A percentile compares a stretch with the other conserved stretches of the same genome.
Conservation (phyloP, 2,888 invertebrate species). For the Drosophila algonquin region DNA sequence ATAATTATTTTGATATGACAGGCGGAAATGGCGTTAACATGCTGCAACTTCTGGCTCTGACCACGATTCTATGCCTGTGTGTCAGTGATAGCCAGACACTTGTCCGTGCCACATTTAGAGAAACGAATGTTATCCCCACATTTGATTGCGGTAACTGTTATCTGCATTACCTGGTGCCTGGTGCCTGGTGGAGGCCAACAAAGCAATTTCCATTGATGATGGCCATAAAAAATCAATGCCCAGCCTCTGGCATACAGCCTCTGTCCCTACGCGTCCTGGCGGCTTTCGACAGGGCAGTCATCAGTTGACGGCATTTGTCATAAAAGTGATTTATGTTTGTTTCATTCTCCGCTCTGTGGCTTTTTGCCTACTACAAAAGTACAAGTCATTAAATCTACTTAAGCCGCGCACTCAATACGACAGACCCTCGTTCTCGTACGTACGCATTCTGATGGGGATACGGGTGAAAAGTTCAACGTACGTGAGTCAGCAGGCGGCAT, state of each 20-base stretch:
- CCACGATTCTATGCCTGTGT: conserved; percentile 9
- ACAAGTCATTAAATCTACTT: conserved; percentile 78
- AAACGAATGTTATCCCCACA: conserved; percentile 64
- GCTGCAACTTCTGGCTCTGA: conserved; percentile 56
- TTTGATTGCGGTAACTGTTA: conserved; percentile 58
- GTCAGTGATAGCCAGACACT: conserved; percentile 38
- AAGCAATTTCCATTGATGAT: conserved; percentile 34
- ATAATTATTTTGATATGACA: conserved; percentile 82
- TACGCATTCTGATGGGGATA: conserved; percentile 4
- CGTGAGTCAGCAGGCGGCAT: conserved; percentile 64
- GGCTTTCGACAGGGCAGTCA: conserved; percentile 30
- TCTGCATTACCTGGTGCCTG: conserved; percentile 39
- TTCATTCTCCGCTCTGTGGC: conserved; percentile 30
- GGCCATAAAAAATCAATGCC: conserved; percentile 46
- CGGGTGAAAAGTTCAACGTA: conserved; percentile 74
- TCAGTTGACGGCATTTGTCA: conserved; percentile 62
- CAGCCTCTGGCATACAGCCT: background rate
- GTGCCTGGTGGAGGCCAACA: conserved; percentile 3
- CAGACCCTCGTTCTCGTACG: conserved; percentile 26
- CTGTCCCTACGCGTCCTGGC: conserved; percentile 5
- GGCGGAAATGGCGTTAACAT: conserved; percentile 80
- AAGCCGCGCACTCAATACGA: conserved; percentile 56
- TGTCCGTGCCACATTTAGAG: conserved; percentile 45
- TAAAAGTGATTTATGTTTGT: conserved; percentile 67
- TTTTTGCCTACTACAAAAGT: conserved; percentile 35